phyloP scores from a whole-genome alignment of 2,113 vertebrate genomes.

The Illadopsis cleaveri region DNA sequence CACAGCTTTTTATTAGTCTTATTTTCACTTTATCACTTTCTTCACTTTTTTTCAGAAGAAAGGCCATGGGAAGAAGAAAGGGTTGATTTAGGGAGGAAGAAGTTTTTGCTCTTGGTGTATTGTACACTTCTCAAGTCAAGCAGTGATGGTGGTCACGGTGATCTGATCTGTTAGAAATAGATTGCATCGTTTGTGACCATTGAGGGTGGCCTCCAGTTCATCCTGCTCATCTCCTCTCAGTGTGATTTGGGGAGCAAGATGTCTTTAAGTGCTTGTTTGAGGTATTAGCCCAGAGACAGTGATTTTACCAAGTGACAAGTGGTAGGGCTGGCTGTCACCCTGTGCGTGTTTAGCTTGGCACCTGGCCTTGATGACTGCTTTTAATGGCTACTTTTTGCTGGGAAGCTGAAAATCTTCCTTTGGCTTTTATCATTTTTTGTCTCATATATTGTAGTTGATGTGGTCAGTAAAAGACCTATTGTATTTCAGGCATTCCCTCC shows the following conservation, averaged over 20 bases:
- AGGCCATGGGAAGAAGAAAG: background rate
- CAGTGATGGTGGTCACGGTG: background rate
- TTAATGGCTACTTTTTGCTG: background rate
- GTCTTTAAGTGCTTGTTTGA: background rate
- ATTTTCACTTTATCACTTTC: background rate
- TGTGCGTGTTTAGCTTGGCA: rapidly evolving
- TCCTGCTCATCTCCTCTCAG: background rate
- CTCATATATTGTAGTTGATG: background rate
- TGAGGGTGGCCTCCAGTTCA: background rate
- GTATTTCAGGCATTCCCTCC: background rate
- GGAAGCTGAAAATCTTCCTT: background rate
- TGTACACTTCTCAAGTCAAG: background rate
- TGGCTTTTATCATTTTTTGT: background rate
- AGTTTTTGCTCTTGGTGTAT: background rate
- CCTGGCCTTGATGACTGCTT: background rate
- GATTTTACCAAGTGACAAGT: background rate
- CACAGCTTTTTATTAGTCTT: background rate
- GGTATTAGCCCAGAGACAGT: background rate
- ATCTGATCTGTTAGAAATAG: background rate
- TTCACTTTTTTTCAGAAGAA: background rate
- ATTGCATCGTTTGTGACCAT: background rate
- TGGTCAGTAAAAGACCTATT: background rate
- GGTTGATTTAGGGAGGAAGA: background rate
- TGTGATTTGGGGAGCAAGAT: background rate
- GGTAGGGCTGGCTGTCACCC: background rate